Percentiles rank a stretch among this genome's conserved stretches.
These are phyloP conservation scores for Phanerotoma sp. DNA, from an alignment of 2,888 invertebrate genomes.

Conservation along the genomic window DNA sequence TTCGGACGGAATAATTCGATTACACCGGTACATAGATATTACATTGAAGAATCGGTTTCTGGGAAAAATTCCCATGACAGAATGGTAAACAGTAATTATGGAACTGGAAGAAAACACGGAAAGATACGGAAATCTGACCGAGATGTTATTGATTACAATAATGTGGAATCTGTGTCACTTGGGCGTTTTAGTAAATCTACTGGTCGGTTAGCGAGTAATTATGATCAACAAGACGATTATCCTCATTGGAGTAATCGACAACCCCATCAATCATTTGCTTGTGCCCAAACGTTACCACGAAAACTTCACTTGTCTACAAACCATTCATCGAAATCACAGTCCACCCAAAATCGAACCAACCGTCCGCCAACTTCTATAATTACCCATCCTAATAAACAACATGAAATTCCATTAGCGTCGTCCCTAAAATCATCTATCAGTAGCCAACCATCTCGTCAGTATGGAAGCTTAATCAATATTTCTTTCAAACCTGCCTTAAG, in stretches of 20 bases:
- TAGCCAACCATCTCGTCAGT: conserved; percentile 31
- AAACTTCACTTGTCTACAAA: conserved; percentile 51
- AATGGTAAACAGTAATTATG: background rate
- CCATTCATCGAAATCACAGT: conserved; percentile 34
- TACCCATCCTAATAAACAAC: conserved; percentile 23
- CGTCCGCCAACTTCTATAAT: conserved; percentile 17
- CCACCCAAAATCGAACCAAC: conserved; percentile 17
- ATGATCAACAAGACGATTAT: conserved; percentile 58
- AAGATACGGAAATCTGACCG: background rate
- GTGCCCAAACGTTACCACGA: conserved; percentile 77
- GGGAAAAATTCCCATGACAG: conserved; percentile 44
- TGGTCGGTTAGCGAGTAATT: conserved; percentile 65
- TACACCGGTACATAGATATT: conserved; percentile 75
- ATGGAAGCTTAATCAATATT: conserved; percentile 63
- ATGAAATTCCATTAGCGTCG: conserved; percentile 26
- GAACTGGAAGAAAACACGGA: conserved; percentile 2
- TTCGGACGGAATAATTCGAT: conserved; percentile 46
- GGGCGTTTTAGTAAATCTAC: conserved; percentile 84
- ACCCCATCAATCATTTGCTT: conserved; percentile 58
- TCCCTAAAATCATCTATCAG: conserved; percentile 2
- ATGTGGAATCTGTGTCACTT: conserved; percentile 71
- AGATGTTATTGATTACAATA: conserved; percentile 50
- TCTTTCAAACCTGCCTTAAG: conserved; percentile 62
- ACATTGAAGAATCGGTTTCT: conserved; percentile 85
- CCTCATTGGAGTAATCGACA: no score